Conservation (phyloP, 2,113 vertebrate species). For the Rhinogobius similis region DNA sequence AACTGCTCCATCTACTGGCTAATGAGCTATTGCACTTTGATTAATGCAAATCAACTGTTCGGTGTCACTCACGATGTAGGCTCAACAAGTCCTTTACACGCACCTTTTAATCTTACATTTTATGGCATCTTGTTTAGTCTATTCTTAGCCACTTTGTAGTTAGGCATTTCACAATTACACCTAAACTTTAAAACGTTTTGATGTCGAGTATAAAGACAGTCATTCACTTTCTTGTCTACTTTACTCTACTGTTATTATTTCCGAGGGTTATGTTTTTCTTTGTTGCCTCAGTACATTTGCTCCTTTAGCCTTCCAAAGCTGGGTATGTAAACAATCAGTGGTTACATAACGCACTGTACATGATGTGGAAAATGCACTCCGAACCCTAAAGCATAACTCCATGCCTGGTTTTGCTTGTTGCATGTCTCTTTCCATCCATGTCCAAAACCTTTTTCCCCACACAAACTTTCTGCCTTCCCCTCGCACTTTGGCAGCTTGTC, state of each 20-base stretch:
- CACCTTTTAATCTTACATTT: slow-evolving; percentile 4
- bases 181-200: slow-evolving; percentile 25
- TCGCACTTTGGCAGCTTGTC: slow-evolving; percentile 41
- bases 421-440: slow-evolving; percentile 58
- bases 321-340: slow-evolving; percentile 73
- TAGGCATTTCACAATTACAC: slow-evolving; percentile 19
- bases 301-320: slow-evolving; percentile 48
- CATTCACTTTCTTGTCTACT: slow-evolving; percentile 13
- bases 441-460: slow-evolving; percentile 61
- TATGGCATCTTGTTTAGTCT: slow-evolving; percentile 29
- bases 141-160: background rate
- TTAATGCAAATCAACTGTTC: slow-evolving; percentile 51
- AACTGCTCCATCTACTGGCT: slow-evolving; percentile 81
- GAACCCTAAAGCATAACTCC: slow-evolving; percentile 40
- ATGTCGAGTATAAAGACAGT: slow-evolving; percentile 23
- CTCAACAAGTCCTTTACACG: background rate
- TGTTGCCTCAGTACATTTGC: slow-evolving; percentile 47
- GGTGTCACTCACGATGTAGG: slow-evolving; percentile 15
- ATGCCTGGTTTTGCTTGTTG: slow-evolving; percentile 70
- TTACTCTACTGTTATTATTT: slow-evolving; percentile 23
- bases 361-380: slow-evolving; percentile 55
- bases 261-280: slow-evolving; percentile 34
- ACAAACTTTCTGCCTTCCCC: slow-evolving; percentile 44
- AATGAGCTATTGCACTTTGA: slow-evolving; percentile 63
- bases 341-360: slow-evolving; percentile 73